A percentile compares a stretch with the other conserved stretches of the same genome.
Evolutionary conservation across 2,113 vertebrate species (phyloP).

Genomic region (Pomatorhinus ruficollis): DNA sequence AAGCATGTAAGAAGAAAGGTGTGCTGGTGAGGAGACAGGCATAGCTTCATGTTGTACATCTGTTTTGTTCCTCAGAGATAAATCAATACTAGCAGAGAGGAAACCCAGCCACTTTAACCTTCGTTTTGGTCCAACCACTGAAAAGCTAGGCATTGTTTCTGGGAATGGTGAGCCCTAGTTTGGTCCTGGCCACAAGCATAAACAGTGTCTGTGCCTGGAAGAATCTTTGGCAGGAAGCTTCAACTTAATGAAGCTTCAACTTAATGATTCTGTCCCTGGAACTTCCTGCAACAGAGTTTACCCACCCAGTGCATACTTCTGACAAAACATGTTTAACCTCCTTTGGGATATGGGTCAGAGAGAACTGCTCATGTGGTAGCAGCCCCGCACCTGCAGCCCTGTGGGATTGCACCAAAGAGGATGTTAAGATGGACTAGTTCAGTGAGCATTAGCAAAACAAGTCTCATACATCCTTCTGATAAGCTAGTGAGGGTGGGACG

Average conservation of each 20-base stretch:
- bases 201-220: background rate
- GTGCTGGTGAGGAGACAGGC: accelerated
- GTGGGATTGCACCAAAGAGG: background rate
- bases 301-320: background rate
- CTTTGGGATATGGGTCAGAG: background rate
- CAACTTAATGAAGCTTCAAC: background rate
- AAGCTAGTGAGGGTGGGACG: background rate
- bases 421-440: background rate
- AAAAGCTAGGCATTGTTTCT: background rate
- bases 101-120: background rate
- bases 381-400: background rate
- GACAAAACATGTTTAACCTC: background rate
- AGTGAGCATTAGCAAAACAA: background rate
- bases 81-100: background rate
- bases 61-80: background rate
- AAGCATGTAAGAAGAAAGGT: background rate
- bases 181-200: background rate
- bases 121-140: background rate
- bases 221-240: background rate
- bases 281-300: background rate
- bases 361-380: background rate
- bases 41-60: background rate
- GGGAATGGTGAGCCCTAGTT: background rate
- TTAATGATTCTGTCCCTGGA: background rate
- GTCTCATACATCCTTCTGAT: background rate